Percentiles rank a stretch among this genome's conserved stretches.
phyloP scores from a whole-genome alignment of 2,797 vertebrate genomes.

The Malurus splendens region DNA sequence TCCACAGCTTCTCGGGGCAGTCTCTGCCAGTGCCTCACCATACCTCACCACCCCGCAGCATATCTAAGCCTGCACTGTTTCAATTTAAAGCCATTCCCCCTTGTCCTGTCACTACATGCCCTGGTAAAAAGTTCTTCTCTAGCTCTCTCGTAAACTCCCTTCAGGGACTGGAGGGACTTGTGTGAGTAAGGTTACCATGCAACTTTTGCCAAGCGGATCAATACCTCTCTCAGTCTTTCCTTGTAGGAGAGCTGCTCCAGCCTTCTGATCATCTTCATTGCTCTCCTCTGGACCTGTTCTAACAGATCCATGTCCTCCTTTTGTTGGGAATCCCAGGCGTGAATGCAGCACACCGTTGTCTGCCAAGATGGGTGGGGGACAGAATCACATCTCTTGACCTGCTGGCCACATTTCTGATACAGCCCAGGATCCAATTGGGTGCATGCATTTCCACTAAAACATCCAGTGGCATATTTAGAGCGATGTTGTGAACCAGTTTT shows the following conservation, averaged over 20 bases:
- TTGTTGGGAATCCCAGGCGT: not conserved
- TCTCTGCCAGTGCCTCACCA: not conserved
- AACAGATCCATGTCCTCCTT: not conserved
- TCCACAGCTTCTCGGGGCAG: not conserved
- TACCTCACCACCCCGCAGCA: no score
- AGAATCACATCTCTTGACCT: not conserved
- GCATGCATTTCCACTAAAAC: not conserved
- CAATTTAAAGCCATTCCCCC: not conserved
- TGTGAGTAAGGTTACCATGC: not conserved
- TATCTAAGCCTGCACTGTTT: not conserved
- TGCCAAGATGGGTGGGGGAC: not conserved
- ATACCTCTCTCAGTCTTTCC: not conserved
- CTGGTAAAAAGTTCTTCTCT: not conserved
- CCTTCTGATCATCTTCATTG: not conserved
- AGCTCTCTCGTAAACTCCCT: not conserved
- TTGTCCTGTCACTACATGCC: not conserved
- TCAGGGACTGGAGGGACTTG: not conserved
- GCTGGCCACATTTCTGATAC: not conserved
- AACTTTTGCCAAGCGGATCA: not conserved
- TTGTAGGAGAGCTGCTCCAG: not conserved
- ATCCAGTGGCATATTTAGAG: not conserved
- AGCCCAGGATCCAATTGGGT: not conserved
- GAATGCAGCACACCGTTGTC: not conserved
- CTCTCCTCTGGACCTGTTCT: not conserved
- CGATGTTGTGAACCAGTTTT: not conserved